phyloP scores from a whole-genome alignment of 2,113 vertebrate genomes.

The Microcebus tavaratra region DNA sequence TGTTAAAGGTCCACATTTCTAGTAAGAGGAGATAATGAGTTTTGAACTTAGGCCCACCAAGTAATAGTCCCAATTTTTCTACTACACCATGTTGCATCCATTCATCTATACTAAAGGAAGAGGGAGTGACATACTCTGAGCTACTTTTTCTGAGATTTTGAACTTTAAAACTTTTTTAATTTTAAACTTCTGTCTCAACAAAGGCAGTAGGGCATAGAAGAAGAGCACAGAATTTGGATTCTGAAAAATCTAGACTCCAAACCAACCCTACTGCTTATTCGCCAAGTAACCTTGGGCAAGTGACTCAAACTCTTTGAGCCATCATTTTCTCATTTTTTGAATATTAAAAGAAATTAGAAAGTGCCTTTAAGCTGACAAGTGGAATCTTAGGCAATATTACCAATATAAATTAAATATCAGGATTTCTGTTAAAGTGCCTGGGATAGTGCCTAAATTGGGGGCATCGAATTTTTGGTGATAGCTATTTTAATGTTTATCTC shows the following conservation, averaged over 20 bases:
- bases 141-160: not conserved
- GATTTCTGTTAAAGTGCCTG: not conserved
- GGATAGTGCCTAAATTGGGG: not conserved
- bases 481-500: not conserved
- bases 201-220: not conserved
- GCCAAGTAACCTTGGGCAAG: not conserved
- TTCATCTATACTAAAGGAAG: not conserved
- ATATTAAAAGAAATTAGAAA: not conserved
- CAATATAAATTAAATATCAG: not conserved
- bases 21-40: not conserved
- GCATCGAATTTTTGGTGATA: not conserved
- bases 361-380: not conserved
- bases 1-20: not conserved
- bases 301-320: not conserved
- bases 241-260: not conserved
- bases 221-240: not conserved
- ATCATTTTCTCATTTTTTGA: not conserved
- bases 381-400: not conserved
- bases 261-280: not conserved
- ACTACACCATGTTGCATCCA: not conserved
- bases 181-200: not conserved
- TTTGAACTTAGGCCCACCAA: not conserved
- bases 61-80: not conserved
- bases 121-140: not conserved
- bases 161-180: not conserved